These are phyloP conservation scores for Drosophila melanosoma DNA, from an alignment of 2,888 invertebrate species.

Conservation along the genomic window DNA sequence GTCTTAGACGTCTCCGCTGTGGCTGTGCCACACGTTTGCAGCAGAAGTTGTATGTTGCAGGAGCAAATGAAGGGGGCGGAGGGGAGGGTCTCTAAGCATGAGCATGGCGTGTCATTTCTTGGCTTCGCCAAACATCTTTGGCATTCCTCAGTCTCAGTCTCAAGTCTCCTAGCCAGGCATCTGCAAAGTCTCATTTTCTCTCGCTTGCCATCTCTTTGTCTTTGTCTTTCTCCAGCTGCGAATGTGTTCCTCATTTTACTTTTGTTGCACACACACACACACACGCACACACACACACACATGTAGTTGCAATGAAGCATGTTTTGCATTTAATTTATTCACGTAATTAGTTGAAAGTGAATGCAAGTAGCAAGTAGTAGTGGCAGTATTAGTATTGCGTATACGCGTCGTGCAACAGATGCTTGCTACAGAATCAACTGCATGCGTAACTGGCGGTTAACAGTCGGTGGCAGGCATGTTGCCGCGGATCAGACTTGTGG, in stretches of 20 bases:
- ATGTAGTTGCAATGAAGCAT: constrained; percentile 55
- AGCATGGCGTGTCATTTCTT: constrained; percentile 77
- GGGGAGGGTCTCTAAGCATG: constrained; percentile 57
- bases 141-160: constrained; percentile 76
- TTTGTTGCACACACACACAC: constrained; percentile 49
- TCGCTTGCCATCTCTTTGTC: constrained; percentile 19
- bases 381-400: constrained; percentile 39
- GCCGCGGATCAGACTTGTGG: constrained; percentile 29
- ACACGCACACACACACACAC: neutral
- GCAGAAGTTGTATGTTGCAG: constrained; percentile 8
- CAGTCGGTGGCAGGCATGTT: neutral
- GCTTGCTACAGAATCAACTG: constrained; percentile 33
- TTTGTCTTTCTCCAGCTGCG: constrained; percentile 58
- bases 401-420: constrained; percentile 46
- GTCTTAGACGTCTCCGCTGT: constrained; percentile 41
- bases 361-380: constrained; percentile 38
- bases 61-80: constrained; percentile 18
- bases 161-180: constrained; percentile 55
- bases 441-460: constrained; percentile 18
- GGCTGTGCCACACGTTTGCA: constrained; percentile 47
- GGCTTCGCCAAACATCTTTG: constrained; percentile 76
- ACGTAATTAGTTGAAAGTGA: constrained; percentile 68
- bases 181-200: constrained; percentile 41
- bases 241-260: constrained; percentile 77
- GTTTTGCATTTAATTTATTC: constrained; percentile 69